Evolutionary conservation across 1,140 invertebrate genomes (phyloP).

Genomic region (Penaeus vannamei): DNA sequence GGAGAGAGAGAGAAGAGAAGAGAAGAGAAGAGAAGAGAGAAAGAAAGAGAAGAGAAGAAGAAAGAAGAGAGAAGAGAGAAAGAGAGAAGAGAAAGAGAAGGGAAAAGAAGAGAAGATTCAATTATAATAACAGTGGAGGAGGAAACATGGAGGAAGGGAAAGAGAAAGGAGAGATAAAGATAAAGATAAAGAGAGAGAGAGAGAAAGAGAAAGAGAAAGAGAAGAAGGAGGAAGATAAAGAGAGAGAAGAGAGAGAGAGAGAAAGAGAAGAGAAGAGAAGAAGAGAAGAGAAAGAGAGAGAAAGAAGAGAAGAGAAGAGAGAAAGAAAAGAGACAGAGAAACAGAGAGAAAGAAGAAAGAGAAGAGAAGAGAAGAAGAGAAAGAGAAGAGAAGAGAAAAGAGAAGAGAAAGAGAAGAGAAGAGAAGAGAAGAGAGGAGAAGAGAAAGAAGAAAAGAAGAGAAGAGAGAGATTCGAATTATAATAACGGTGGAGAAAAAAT

Average conservation of each 20-base stretch:
- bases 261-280: not conserved
- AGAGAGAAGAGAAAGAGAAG: too few relatives aligned
- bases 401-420: too few relatives aligned
- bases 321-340: not conserved
- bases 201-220: not conserved
- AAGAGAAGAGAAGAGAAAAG: too few relatives aligned
- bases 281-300: not conserved
- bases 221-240: too few relatives aligned
- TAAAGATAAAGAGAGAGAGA: not conserved
- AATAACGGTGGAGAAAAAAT: not conserved
- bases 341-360: not conserved
- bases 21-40: too few relatives aligned
- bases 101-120: too few relatives aligned
- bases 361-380: not conserved
- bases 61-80: too few relatives aligned
- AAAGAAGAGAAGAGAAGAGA: not conserved
- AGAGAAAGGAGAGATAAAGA: not conserved
- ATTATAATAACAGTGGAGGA: not conserved
- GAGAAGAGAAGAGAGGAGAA: not conserved
- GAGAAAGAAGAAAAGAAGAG: not conserved
- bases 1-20: too few relatives aligned
- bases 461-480: not conserved
- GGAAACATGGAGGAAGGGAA: not conserved
- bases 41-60: too few relatives aligned
- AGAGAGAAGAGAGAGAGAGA: not conserved